Base-by-base conservation (phyloP, 2,888 invertebrate genomes). In the Autographa pulchrina region DNA sequence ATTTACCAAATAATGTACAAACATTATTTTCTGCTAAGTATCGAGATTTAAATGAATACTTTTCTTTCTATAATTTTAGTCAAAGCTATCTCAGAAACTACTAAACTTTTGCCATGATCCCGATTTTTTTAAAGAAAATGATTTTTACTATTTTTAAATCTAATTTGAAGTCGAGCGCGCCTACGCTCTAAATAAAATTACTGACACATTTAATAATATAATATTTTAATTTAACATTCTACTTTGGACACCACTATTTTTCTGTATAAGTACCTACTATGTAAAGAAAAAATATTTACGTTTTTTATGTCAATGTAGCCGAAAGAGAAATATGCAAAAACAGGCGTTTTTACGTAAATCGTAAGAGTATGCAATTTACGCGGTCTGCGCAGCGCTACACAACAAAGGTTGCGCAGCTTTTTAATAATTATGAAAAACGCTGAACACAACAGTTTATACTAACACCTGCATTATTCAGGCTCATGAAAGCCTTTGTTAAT, bases 401-500 rank as follows among this genome's bases (percentile, higher is more conserved):
- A 3, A 25, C 54, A 56, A 56, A 56, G 54, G 20, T 20, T 13
- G 54, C 54, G 54, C 54, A 56, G 25, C 54, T 56, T 56, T 56
- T 25, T 25, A 56, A 56, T 56, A 56, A 56, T 56, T 56, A 56
- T 25, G 11, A 48, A 56, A 25, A 56, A 56, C 11, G 54, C 25
- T 56, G 54, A 25, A 11, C 54, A 18, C 54, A 9, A 56, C 20
- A 20, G 54, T 56, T 48, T 56, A 25, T 25, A 20, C 25, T 25
- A 25, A 25, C 54, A 56, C 54, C 54, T 56, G 54, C 54, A 56
- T 56, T 25, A 56, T 56, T 56, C 54, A 48, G n/a, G 48, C 48
- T 48, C 48, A 48, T 48, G 48, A 48, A 48, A n/a, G 8, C 48
- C 48, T 48, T 48, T 48, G 48, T 48, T 43, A 14, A 48, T 48